Evolutionary conservation across 2,888 invertebrate species (phyloP).

Genomic region (Torymus aiolomorphi): DNA sequence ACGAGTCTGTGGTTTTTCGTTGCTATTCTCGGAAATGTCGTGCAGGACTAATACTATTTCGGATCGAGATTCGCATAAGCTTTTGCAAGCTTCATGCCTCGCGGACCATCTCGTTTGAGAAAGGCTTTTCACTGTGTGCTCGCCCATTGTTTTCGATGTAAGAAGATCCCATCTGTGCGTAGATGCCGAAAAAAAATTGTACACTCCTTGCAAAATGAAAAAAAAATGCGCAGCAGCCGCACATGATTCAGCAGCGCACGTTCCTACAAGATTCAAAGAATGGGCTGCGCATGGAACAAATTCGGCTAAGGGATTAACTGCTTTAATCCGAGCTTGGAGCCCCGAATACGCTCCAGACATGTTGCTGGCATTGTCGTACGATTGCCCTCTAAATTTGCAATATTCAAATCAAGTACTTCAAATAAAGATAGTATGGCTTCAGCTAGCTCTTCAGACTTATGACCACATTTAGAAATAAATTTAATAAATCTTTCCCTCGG

Average conservation of each 20-base stretch:
- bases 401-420: not conserved
- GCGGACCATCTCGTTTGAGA: too few relatives aligned
- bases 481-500: too few relatives aligned
- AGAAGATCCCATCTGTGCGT: not conserved
- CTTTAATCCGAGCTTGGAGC: too few relatives aligned
- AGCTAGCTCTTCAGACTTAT: not conserved
- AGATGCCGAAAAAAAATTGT: not conserved
- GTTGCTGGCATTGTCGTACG: not conserved
- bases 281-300: not conserved
- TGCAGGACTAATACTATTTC: too few relatives aligned
- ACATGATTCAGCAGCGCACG: not conserved
- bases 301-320: not conserved
- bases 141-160: not conserved
- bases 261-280: not conserved
- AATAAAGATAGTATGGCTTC: not conserved
- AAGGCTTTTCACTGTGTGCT: not conserved
- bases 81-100: too few relatives aligned
- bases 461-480: not conserved
- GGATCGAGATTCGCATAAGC: too few relatives aligned
- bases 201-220: not conserved
- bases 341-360: conserved; percentile 1
- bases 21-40: too few relatives aligned
- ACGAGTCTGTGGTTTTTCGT: too few relatives aligned
- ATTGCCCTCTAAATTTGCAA: conserved; percentile 4
- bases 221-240: not conserved